Percentiles rank a stretch among this genome's conserved stretches.
These are phyloP conservation scores for Trissolcus brochymenae DNA, from an alignment of 2,888 invertebrate genomes.

Conservation along the genomic window DNA sequence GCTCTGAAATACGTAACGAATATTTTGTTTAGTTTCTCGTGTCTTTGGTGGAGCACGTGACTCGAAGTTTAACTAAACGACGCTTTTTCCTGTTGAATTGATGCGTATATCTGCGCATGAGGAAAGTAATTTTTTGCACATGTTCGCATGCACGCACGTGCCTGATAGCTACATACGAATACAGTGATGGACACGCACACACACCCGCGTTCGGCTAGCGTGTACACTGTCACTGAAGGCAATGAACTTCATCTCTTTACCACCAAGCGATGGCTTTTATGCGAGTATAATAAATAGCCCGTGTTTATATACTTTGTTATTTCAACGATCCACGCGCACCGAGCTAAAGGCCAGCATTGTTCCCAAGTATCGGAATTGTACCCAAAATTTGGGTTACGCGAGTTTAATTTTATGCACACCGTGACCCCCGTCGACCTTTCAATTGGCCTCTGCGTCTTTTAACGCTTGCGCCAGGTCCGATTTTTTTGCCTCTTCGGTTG, in stretches of 20 bases:
- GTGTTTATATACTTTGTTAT: conserved; percentile 70
- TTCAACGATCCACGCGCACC: conserved; percentile 59
- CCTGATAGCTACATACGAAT: conserved; percentile 47
- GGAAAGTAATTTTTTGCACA: conserved; percentile 54
- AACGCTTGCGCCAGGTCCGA: conserved; percentile 6
- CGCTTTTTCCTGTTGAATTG: conserved; percentile 59
- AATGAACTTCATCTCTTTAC: conserved; percentile 76
- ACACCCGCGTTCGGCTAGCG: conserved; percentile 36
- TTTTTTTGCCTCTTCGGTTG: conserved; percentile 27
- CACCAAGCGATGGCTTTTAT: conserved; percentile 71
- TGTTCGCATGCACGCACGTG: conserved; percentile 60
- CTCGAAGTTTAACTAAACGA: conserved; percentile 72
- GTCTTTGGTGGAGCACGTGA: conserved; percentile 71
- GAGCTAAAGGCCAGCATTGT: conserved; percentile 55
- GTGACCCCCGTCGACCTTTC: conserved; percentile 51
- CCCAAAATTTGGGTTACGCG: conserved; percentile 48
- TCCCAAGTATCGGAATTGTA: conserved; percentile 38
- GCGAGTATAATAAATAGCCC: conserved; percentile 72
- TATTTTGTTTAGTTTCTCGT: conserved; percentile 64
- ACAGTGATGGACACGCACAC: conserved; percentile 11
- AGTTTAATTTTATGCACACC: conserved; percentile 48
- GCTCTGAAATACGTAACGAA: background rate
- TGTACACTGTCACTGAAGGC: conserved; percentile 67
- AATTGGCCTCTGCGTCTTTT: conserved; percentile 16
- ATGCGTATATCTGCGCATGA: conserved; percentile 58